Evolutionary conservation across 2,888 invertebrate species (phyloP), one percentile per base, ranked within the genome.

Genomic region (Mimachlamys varia): DNA sequence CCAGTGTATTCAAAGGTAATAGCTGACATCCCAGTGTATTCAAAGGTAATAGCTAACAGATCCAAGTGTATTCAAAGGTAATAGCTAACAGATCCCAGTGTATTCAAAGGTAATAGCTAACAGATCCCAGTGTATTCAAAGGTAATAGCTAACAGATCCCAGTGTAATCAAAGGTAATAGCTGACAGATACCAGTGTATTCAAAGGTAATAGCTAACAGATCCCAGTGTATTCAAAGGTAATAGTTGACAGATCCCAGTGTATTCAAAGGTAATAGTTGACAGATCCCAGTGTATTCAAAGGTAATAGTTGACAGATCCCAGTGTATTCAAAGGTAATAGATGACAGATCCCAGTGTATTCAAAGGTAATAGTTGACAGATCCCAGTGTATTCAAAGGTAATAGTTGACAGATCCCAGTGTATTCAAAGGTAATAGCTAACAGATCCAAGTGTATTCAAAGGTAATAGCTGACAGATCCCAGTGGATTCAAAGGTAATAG

Each of bases 131-230:
- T 13, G 95, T 95, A 12, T 90, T 96, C 0, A 96, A 97, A 93
- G 96, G 95, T 95, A 92, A 92, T 44, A n/a, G n/a, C n/a, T n/a
- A n/a, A n/a, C n/a, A n/a, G n/a, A n/a, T n/a, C n/a, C n/a, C n/a
- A n/a, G n/a, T n/a, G n/a, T n/a, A n/a, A n/a, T n/a, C n/a, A n/a
- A n/a, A n/a, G 95, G 49, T 96, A 96, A 92, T 90, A 91, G n/a
- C 91, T 96, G 89, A 92, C 92, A 22, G 94, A 95, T 89, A 90
- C 93, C 7, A 37, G 90, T 13, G 95, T 95, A 12, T 90, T 96
- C 0, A 96, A 97, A 93, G 96, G 95, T 95, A 92, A 92, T 44
- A n/a, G n/a, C n/a, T n/a, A n/a, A n/a, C n/a, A n/a, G n/a, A n/a
- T n/a, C n/a, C n/a, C n/a, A n/a, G n/a, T n/a, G n/a, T n/a, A n/a